Evolutionary conservation across 2,797 vertebrate species (phyloP).

Genomic region (Hypotaenidia philippensis): DNA sequence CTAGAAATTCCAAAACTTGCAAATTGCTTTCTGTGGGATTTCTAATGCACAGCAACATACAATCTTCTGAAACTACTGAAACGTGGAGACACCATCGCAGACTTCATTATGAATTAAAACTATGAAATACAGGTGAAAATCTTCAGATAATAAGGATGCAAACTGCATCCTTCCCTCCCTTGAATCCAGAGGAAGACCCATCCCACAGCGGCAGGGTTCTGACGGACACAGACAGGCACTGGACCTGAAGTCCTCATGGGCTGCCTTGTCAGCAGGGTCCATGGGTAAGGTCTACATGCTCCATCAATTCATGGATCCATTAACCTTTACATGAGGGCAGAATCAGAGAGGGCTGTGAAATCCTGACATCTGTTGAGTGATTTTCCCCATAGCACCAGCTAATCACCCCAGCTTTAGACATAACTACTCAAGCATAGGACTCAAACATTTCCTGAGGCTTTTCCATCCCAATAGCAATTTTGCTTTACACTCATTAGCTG

Average conservation of each 20-base stretch:
- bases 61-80: background rate
- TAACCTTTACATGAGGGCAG: background rate
- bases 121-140: background rate
- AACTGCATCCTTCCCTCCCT: background rate
- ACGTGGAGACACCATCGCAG: background rate
- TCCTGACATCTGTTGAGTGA: background rate
- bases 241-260: fast-evolving
- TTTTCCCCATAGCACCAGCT: background rate
- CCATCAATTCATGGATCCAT: background rate
- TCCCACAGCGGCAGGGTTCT: background rate
- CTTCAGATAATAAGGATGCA: background rate
- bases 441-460: background rate
- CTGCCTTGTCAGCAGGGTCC: background rate
- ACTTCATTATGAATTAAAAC: background rate
- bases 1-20: background rate
- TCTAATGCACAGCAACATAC: background rate
- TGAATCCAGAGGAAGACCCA: background rate
- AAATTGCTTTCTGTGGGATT: slow-evolving; percentile 46
- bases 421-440: background rate
- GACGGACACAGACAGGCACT: background rate
- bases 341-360: background rate
- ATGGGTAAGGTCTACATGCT: background rate
- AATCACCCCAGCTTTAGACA: background rate
- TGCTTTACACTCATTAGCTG: background rate
- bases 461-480: background rate